phyloP scores from a whole-genome alignment of 2,888 invertebrate genomes.

The Tetheella fluctuosa region DNA sequence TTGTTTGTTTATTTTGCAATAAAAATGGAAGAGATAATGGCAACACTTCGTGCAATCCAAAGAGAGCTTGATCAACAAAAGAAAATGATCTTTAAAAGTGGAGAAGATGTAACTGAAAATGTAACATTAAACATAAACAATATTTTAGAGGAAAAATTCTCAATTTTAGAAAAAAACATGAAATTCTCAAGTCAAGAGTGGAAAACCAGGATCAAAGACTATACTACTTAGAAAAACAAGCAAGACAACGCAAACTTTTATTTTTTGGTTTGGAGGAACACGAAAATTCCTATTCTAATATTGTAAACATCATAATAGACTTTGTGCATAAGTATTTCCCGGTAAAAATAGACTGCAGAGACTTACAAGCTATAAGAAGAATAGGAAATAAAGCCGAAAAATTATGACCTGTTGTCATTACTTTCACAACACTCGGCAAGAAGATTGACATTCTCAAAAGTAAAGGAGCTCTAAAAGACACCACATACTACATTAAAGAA shows the following conservation, averaged over 20 bases:
- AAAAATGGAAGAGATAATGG: conserved; percentile 12
- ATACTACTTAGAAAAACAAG: conserved; percentile 22
- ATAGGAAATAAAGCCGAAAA: conserved; percentile 24
- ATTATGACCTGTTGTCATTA: conserved; percentile 23
- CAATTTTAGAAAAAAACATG: conserved; percentile 13
- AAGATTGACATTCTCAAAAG: too few species aligned
- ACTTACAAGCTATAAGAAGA: conserved; percentile 22
- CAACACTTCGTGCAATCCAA: conserved; percentile 11
- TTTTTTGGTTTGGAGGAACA: conserved; percentile 25
- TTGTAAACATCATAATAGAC: conserved; percentile 17
- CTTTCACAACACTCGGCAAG: conserved; percentile 24
- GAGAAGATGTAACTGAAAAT: conserved; percentile 12
- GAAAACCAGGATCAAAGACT: conserved; percentile 13
- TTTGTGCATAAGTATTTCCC: conserved; percentile 19
- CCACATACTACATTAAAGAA: conserved; percentile 23
- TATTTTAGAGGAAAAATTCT: conserved; percentile 12
- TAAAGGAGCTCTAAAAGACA: conserved; percentile 24
- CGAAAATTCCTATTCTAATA: conserved; percentile 17
- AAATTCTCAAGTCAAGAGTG: conserved; percentile 8
- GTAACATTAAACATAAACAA: conserved; percentile 14
- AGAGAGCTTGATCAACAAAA: conserved; percentile 11
- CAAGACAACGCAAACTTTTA: conserved; percentile 21
- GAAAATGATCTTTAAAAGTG: not conserved
- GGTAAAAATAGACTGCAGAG: conserved; percentile 18
- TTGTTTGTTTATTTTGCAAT: too few species aligned